Evolutionary conservation across 1,140 invertebrate species (phyloP).

Genomic region (Drosophila tsacasi): DNA sequence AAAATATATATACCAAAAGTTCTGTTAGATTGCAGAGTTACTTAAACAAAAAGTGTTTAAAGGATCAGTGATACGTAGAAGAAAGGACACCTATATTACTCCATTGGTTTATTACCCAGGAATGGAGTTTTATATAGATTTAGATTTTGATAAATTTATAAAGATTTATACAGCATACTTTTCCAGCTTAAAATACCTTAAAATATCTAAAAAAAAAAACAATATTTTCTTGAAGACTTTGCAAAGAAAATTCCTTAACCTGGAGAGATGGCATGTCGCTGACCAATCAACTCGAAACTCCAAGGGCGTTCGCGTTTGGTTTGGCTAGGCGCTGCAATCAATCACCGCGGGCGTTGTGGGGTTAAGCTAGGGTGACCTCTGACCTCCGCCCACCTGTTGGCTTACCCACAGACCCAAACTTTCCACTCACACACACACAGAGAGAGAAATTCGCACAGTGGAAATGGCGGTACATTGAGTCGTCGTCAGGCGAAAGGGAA

Average conservation of each 20-base stretch:
- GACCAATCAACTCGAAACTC: conserved; percentile 37
- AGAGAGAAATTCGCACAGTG: conserved; percentile 26
- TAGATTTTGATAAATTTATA: too few relatives aligned
- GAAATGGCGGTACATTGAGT: conserved; percentile 40
- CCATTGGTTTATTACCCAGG: too few relatives aligned
- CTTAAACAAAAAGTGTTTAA: neutral
- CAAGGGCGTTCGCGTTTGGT: conserved; percentile 4
- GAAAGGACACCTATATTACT: too few relatives aligned
- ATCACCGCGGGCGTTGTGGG: conserved; percentile 26
- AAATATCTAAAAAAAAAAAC: neutral
- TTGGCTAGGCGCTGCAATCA: conserved; percentile 17
- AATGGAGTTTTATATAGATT: neutral
- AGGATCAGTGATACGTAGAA: too few relatives aligned
- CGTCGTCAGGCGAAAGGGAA: conserved; percentile 30
- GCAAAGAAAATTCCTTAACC: neutral
- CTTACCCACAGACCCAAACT: neutral
- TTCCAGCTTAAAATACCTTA: neutral
- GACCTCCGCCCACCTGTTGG: conserved; percentile 49
- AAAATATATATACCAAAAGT: neutral
- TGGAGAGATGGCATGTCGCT: conserved; percentile 19
- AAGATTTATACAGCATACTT: neutral
- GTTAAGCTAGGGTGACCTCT: conserved; percentile 13
- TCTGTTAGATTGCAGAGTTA: neutral
- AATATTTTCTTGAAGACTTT: too few relatives aligned
- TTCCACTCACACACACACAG: neutral